Evolutionary conservation across 2,888 invertebrate genomes (phyloP).

Genomic region (Dicyrtoma fusca): DNA sequence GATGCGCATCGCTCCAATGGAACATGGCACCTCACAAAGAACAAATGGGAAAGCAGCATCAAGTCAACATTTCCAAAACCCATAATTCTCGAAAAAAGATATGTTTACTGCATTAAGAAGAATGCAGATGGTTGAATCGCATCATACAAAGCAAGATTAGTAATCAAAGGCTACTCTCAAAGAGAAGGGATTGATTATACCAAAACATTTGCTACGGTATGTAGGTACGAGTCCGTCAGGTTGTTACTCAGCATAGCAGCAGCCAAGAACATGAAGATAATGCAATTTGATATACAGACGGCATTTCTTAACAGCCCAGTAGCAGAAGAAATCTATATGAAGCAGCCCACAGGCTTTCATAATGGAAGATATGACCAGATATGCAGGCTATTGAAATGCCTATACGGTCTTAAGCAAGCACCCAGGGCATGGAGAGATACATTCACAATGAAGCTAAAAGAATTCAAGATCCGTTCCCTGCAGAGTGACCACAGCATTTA

Average conservation of each 20-base stretch:
- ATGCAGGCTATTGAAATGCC: constrained; percentile 38
- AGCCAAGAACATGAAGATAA: background rate
- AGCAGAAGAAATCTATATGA: constrained; percentile 35
- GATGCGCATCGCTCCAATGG: background rate
- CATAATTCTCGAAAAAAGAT: constrained; percentile 1
- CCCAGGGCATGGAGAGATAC: constrained; percentile 46
- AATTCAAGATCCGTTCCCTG: background rate
- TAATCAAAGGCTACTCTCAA: constrained; percentile 28
- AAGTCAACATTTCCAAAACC: too few species aligned
- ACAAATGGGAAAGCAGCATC: too few species aligned
- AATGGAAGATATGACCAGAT: background rate
- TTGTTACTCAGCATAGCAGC: constrained; percentile 38
- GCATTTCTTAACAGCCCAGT: constrained; percentile 34
- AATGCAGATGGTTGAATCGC: constrained; percentile 9
- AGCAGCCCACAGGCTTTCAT: constrained; percentile 23
- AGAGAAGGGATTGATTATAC: constrained; percentile 32
- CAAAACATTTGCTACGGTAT: constrained; percentile 35
- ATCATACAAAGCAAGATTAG: constrained; percentile 31
- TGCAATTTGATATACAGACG: constrained; percentile 33
- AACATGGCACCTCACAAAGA: background rate
- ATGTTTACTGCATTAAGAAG: constrained; percentile 33
- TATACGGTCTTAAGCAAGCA: constrained; percentile 54
- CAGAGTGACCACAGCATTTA: constrained; percentile 39
- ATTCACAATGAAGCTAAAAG: constrained; percentile 30
- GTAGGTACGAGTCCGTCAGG: constrained; percentile 26